Evolutionary conservation across 2,113 vertebrate genomes (phyloP).

Genomic region (Saguinus imperator): DNA sequence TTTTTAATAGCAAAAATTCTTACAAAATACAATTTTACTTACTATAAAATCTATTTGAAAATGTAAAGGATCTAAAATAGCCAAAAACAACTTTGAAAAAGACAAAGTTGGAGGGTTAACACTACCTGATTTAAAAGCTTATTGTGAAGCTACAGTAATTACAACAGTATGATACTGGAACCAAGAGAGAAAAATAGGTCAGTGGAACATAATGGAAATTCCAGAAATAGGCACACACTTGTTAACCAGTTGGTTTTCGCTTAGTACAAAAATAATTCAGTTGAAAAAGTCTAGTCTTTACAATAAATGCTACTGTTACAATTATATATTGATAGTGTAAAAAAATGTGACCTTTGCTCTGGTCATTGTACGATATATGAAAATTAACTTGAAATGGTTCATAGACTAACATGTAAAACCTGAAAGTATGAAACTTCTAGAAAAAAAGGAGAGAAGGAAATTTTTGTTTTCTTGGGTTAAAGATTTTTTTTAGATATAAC

Average conservation of each 20-base stretch:
- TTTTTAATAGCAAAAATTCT: not conserved
- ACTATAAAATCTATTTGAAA: not conserved
- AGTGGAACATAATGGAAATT: not conserved
- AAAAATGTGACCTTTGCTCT: not conserved
- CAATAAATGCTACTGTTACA: not conserved
- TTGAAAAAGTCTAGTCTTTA: not conserved
- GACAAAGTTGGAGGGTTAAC: not conserved
- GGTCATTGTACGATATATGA: not conserved
- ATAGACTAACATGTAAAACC: not conserved
- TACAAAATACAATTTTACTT: not conserved
- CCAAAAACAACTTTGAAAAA: not conserved
- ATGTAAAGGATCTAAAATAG: not conserved
- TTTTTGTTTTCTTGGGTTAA: not conserved
- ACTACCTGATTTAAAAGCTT: not conserved
- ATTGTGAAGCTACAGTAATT: not conserved
- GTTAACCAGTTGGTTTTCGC: not conserved
- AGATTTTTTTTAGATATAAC: not conserved
- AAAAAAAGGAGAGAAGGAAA: not conserved
- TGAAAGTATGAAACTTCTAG: not conserved
- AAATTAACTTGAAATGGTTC: not conserved
- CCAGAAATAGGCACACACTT: not conserved
- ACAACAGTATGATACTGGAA: not conserved
- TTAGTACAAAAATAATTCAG: not conserved
- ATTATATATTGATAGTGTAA: not conserved
- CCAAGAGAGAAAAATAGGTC: not conserved